Percentiles rank a stretch among this genome's conserved stretches.
These are phyloP conservation scores for Microtus richardsoni DNA, from an alignment of 2,113 vertebrate species.

Conservation along the genomic window DNA sequence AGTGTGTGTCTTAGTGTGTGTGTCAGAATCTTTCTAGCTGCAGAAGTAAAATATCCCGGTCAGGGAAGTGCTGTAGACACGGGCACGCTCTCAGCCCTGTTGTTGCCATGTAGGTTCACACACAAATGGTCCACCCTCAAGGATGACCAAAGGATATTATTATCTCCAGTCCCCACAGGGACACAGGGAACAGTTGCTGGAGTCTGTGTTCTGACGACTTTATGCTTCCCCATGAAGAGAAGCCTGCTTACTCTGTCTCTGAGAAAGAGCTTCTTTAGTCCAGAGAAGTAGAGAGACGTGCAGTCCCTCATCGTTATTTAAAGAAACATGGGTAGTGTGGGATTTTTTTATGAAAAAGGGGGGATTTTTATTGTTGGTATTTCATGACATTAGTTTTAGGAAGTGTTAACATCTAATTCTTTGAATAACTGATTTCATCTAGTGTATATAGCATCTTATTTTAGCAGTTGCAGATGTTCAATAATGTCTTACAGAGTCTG, in stretches of 20 bases:
- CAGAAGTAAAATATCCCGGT: conserved; percentile 10
- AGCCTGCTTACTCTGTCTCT: background rate
- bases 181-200: background rate
- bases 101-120: background rate
- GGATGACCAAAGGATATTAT: background rate
- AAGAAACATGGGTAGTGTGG: background rate
- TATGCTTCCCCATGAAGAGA: background rate
- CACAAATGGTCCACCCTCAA: background rate
- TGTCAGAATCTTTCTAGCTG: conserved; percentile 16
- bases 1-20: conserved; percentile 14
- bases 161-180: background rate
- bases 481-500: background rate
- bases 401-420: background rate
- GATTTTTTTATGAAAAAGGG: background rate
- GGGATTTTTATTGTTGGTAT: background rate
- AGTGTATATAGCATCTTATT: background rate
- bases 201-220: background rate
- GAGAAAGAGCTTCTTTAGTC: background rate
- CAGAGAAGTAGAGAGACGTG: background rate
- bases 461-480: background rate
- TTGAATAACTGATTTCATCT: conserved; percentile 28
- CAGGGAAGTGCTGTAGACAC: background rate
- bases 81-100: background rate
- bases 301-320: background rate
- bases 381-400: background rate